phyloP scores from a whole-genome alignment of 2,113 vertebrate genomes.

The Andinoacara biseriatus region DNA sequence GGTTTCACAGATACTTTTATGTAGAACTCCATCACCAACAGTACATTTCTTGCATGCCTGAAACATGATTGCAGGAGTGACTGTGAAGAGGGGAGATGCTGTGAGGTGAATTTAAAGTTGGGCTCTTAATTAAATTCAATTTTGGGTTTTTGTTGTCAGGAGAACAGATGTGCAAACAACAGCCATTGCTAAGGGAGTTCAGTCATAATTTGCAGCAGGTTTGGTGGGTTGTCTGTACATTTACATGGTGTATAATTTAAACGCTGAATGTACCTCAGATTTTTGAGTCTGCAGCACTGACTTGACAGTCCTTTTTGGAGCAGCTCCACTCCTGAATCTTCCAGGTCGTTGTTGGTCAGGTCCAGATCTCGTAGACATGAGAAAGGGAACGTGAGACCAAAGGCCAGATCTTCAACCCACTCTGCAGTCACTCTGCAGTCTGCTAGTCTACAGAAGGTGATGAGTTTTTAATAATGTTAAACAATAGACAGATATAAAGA shows the following conservation, averaged over 20 bases:
- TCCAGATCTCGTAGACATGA: conserved; percentile 54
- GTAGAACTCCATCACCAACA: not conserved
- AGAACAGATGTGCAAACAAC: no score
- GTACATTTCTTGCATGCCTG: not conserved
- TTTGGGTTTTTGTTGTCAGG: no score
- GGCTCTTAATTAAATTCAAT: no score
- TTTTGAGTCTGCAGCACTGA: conserved; percentile 52
- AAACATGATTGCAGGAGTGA: not conserved
- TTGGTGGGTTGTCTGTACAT: no score
- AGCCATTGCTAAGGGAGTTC: no score
- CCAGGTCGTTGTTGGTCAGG: conserved; percentile 65
- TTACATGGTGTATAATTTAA: not conserved
- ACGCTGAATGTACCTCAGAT: conserved; percentile 19
- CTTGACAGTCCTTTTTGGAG: conserved; percentile 59
- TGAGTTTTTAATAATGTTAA: not conserved
- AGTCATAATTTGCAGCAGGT: no score
- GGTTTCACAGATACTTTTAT: not conserved
- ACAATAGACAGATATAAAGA: not conserved
- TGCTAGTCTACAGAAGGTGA: conserved; percentile 45
- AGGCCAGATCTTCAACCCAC: conserved; percentile 40
- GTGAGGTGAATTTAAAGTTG: no score
- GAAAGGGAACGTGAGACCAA: conserved; percentile 40
- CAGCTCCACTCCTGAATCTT: conserved; percentile 36
- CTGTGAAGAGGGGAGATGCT: no score
- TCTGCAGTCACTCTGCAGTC: conserved; percentile 60